Evolutionary conservation across 2,888 invertebrate species (phyloP).

Genomic region (Arctia plantaginis): DNA sequence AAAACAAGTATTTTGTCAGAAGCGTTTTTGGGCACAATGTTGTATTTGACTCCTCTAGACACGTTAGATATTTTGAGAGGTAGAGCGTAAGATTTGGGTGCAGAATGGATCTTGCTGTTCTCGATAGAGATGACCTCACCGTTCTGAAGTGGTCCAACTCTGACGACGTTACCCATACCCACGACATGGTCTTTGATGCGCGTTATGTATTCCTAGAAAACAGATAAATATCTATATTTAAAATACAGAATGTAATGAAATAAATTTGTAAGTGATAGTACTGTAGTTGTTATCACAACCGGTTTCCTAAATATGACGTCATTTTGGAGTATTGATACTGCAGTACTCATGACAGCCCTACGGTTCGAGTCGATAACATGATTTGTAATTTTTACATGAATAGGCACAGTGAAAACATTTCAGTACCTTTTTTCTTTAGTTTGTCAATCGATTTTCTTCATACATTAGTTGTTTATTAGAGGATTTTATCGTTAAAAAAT

Average conservation of each 20-base stretch:
- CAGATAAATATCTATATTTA: conserved; percentile 27
- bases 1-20: conserved; percentile 83
- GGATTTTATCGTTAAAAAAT: too few relatives aligned
- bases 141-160: conserved; percentile 86
- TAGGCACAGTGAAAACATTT: not conserved
- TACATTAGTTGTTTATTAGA: not conserved
- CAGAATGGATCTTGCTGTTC: conserved; percentile 74
- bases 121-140: conserved; percentile 80
- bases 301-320: conserved; percentile 11
- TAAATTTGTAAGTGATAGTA: not conserved
- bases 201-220: conserved; percentile 79
- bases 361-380: not conserved
- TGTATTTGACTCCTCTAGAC: conserved; percentile 81
- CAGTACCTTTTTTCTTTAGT: not conserved
- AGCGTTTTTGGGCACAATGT: conserved; percentile 82
- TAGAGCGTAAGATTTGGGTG: conserved; percentile 80
- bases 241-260: not conserved
- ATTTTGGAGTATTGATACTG: not conserved
- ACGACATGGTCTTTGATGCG: conserved; percentile 90
- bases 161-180: conserved; percentile 90
- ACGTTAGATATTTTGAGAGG: conserved; percentile 82
- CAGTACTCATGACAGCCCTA: not conserved
- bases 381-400: not conserved
- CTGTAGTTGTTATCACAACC: conserved; percentile 12
- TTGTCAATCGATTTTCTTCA: not conserved